Percentiles rank a stretch among this genome's conserved stretches.
Evolutionary conservation across 2,888 invertebrate species (phyloP).

Genomic region (Myathropa florea): DNA sequence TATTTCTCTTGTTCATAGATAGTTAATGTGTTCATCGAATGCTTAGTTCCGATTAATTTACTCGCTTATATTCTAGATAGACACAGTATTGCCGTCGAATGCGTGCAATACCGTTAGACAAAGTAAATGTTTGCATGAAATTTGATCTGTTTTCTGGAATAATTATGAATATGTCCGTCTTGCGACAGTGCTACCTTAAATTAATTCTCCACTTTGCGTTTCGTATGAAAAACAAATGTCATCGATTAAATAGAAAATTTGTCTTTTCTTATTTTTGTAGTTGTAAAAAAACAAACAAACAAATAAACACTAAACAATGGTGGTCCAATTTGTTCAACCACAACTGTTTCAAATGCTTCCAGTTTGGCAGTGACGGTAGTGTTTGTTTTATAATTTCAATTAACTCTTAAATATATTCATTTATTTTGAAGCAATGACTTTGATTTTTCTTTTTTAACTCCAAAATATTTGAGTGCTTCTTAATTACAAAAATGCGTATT

Average conservation of each 20-base stretch:
- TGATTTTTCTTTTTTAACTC: not conserved
- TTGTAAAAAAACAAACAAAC: too few relatives aligned
- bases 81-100: not conserved
- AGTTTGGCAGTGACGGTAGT: constrained; percentile 61
- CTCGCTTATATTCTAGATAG: constrained; percentile 25
- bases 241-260: constrained; percentile 40
- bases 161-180: not conserved
- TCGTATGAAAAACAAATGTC: constrained; percentile 17
- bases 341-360: constrained; percentile 52
- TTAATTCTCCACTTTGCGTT: not conserved
- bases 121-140: not conserved
- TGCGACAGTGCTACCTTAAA: not conserved
- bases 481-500: not conserved
- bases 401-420: not conserved
- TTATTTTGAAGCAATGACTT: not conserved
- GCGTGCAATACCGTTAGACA: constrained; percentile 5
- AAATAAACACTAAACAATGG: constrained; percentile 2
- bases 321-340: constrained; percentile 9
- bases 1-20: constrained; percentile 3
- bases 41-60: constrained; percentile 6
- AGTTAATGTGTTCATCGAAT: constrained; percentile 33
- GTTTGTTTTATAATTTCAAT: not conserved
- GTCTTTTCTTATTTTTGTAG: constrained; percentile 21
- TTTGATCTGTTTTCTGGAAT: not conserved
- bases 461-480: not conserved